Evolutionary conservation across 2,888 invertebrate species (phyloP).

Genomic region (Sinopyrophorus schimmeli): DNA sequence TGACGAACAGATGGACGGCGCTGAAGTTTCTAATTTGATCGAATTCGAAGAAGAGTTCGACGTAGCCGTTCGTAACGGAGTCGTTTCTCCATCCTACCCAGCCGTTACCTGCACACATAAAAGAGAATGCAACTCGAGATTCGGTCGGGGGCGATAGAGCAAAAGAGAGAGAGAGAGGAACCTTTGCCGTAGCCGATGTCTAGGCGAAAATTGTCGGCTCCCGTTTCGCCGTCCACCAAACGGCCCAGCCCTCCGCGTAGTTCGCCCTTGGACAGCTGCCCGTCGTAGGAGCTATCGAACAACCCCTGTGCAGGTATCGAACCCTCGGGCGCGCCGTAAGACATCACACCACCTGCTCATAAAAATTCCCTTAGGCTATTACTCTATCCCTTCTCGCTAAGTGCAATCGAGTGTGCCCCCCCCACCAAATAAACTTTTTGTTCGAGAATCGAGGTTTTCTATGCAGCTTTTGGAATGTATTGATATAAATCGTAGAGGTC

Average conservation of each 20-base stretch:
- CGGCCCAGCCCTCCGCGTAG: slow-evolving; percentile 69
- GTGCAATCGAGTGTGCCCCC: slow-evolving; percentile 40
- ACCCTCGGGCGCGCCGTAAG: slow-evolving; percentile 61
- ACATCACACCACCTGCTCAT: slow-evolving; percentile 60
- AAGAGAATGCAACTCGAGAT: too few species aligned
- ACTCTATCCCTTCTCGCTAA: slow-evolving; percentile 34
- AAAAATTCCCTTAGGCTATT: slow-evolving; percentile 35
- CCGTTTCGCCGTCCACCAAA: slow-evolving; percentile 68
- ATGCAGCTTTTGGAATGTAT: slow-evolving; percentile 33
- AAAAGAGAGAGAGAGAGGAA: slow-evolving; percentile 51
- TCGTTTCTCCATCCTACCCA: slow-evolving; percentile 78
- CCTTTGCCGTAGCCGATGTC: slow-evolving; percentile 65
- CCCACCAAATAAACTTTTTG: slow-evolving; percentile 33
- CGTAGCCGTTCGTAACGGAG: slow-evolving; percentile 57
- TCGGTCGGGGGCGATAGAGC: too few species aligned
- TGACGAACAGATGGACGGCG: slow-evolving; percentile 67
- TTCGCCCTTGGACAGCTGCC: slow-evolving; percentile 53
- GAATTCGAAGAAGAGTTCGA: slow-evolving; percentile 73
- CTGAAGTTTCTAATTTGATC: slow-evolving; percentile 70
- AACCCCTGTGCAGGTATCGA: slow-evolving; percentile 56
- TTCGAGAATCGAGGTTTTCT: slow-evolving; percentile 27
- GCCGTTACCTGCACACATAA: slow-evolving; percentile 69
- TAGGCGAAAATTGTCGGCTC: slow-evolving; percentile 64
- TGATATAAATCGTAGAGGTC: slow-evolving; percentile 39
- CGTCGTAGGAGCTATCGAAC: slow-evolving; percentile 72